These are phyloP conservation scores for Melitaea athalia DNA, from an alignment of 2,888 invertebrate species.

Conservation along the genomic window DNA sequence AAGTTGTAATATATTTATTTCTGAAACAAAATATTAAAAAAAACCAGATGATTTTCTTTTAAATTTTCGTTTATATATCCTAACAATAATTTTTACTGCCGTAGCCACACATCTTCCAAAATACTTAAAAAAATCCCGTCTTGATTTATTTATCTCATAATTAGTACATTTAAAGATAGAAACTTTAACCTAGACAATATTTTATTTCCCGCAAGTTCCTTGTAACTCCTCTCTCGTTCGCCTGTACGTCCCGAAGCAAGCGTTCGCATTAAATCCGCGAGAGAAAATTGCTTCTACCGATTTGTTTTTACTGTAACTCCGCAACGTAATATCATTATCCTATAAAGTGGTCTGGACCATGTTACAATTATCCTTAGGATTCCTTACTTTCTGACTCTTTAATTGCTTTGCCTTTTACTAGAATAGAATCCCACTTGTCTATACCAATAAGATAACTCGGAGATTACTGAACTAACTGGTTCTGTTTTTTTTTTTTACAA, in stretches of 20 bases:
- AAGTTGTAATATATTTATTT: too few relatives aligned
- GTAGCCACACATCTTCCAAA: too few relatives aligned
- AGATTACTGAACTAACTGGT: neutral
- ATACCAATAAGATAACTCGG: neutral
- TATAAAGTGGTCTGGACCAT: conserved; percentile 35
- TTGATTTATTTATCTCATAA: too few relatives aligned
- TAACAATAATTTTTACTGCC: too few relatives aligned
- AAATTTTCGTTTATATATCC: too few relatives aligned
- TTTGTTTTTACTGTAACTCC: conserved; percentile 57
- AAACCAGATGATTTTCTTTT: too few relatives aligned
- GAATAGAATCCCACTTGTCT: neutral
- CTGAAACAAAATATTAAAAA: too few relatives aligned
- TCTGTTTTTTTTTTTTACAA: neutral
- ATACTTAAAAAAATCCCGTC: too few relatives aligned
- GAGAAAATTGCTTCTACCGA: conserved; percentile 71
- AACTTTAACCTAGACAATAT: too few relatives aligned
- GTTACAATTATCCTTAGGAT: conserved; percentile 20
- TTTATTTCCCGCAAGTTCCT: neutral
- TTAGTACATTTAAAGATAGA: too few relatives aligned
- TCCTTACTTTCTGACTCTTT: conserved; percentile 3
- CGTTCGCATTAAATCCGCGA: conserved; percentile 51
- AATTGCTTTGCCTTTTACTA: neutral
- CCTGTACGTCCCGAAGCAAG: conserved; percentile 42
- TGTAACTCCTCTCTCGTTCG: conserved; percentile 7
- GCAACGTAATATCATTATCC: conserved; percentile 35